Evolutionary conservation across 2,888 invertebrate genomes (phyloP).

Genomic region (Ceramica pisi): DNA sequence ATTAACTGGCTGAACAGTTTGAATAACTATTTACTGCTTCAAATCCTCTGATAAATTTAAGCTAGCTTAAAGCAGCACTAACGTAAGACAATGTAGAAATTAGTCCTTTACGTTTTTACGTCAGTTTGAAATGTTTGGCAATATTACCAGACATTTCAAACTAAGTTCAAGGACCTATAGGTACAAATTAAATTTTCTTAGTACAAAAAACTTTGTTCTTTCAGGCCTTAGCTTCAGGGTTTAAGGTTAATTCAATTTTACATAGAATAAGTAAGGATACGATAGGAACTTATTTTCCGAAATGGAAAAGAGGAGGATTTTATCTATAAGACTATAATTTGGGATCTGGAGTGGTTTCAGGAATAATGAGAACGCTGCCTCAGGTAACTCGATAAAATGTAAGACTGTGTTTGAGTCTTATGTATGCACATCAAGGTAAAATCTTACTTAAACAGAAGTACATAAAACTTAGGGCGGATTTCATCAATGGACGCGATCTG

Average conservation of each 20-base stretch:
- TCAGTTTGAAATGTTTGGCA: no score
- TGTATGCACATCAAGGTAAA: neutral
- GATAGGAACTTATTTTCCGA: conserved; percentile 18
- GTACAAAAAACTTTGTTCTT: conserved; percentile 27
- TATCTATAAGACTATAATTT: conserved; percentile 27
- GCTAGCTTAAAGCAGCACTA: conserved; percentile 5
- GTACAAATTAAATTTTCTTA: conserved; percentile 13
- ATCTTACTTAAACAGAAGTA: no score
- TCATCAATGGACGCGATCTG: no score
- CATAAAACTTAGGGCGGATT: no score
- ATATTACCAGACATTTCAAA: neutral
- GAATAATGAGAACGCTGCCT: conserved; percentile 27
- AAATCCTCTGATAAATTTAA: neutral
- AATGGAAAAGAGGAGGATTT: conserved; percentile 32
- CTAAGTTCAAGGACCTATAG: conserved; percentile 25
- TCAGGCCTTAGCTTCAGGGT: neutral
- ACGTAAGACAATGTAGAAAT: conserved; percentile 6
- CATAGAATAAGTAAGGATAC: neutral
- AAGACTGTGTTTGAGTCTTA: neutral
- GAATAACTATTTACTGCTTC: neutral
- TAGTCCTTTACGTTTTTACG: neutral
- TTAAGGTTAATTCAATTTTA: conserved; percentile 35
- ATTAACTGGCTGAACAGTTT: no score
- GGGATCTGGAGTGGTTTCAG: conserved; percentile 29
- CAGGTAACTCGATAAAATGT: conserved; percentile 16